Evolutionary conservation across 1,140 invertebrate genomes (phyloP), one percentile per base, ranked within the genome.

Genomic region (Hesperophylax magnus): DNA sequence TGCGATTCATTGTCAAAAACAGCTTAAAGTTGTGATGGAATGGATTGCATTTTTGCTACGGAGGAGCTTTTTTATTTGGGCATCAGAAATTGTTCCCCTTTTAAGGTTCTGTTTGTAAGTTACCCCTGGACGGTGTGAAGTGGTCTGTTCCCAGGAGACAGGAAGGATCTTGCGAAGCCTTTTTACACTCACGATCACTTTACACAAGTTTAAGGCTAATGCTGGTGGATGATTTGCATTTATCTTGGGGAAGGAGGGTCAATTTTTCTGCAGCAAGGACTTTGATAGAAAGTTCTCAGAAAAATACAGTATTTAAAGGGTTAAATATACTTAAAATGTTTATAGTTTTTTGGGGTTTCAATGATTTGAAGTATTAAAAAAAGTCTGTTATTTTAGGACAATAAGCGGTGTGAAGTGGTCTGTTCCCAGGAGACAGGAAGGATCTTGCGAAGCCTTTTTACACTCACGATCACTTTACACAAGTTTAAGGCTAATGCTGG

Each of bases 181-280:
- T 79, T 79, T 78, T 82, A 61, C 77, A 78, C 47, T 80, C 74
- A 80, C 47, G 76, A 78, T 78, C 74, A 61, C 75, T 81, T 78
- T 83, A 83, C 67, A 47, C 67, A 80, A 83, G 72, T 83, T 83
- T 83, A 81, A 81, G 80, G 75, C 71, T 75, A 77, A 83, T 60
- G 47, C 22, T n/a, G 79, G 77, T 60, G 79, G 63, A 60, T 80
- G 76, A 79, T 83, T 83, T 83, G 78, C 82, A 83, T 83, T 76
- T 83, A 77, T 60, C 56, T 31, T 18, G 15, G 74, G 58, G 74
- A 65, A 8, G 22, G 34, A 71, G 67, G 67, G 67, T 71, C 63
- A 65, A 22, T 65, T n/a, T 22, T 58, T 20, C 34, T 14, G 11
- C 39, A 47, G 39, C 11, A 47, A 47, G 39, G 39, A 47, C 9